Base-by-base conservation (phyloP, 35 echinoderm and acorn worm genomes). In the Lytechinus pictus region DNA sequence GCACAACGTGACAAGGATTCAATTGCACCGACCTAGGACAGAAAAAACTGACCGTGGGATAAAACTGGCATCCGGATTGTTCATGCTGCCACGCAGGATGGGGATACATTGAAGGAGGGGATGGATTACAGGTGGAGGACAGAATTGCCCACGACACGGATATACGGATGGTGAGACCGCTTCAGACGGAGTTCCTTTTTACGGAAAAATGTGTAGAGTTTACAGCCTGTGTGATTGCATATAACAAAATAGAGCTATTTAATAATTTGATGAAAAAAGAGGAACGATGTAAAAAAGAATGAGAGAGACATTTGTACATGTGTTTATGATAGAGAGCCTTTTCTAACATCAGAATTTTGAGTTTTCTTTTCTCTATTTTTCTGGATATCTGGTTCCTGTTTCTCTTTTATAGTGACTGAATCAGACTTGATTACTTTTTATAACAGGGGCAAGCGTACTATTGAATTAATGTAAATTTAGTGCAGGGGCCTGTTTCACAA, bases 221-320 rank as follows among this genome's bases (percentile, higher is more conserved):
- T n/a, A 79, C 19, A 16, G 66, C 66, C n/a, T 79, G 66, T 79
- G 66, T 79, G 66, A 79, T 79, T 79, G 66, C 66, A 79, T 79
- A 79, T 79, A 79, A 79, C 33, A 44, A 79, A 79, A 79, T 79
- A 79, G 66, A 79, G 66, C 66, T 79, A 79, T 79, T 79, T 79
- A 79, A 79, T 79, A 79, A 79, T n/a, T 79, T 79, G 66, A 79
- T 79, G 66, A 24, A 16, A 79, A 24, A 79, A 24, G 66, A 79
- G 14, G 66, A 24, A 79, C 19, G 66, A 24, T n/a, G 21, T 79
- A 24, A 11, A 58, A 6, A 24, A 79, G 66, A 79, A 7, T 0
- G 21, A 79, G 66, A 0, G n/a, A 79, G 66, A n/a, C n/a, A 7
- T 8, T n/a, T 79, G 66, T 79, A 79, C 66, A 79, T 79, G 66